Base-by-base conservation (phyloP, 2,113 vertebrate species). In the Indri indri region DNA sequence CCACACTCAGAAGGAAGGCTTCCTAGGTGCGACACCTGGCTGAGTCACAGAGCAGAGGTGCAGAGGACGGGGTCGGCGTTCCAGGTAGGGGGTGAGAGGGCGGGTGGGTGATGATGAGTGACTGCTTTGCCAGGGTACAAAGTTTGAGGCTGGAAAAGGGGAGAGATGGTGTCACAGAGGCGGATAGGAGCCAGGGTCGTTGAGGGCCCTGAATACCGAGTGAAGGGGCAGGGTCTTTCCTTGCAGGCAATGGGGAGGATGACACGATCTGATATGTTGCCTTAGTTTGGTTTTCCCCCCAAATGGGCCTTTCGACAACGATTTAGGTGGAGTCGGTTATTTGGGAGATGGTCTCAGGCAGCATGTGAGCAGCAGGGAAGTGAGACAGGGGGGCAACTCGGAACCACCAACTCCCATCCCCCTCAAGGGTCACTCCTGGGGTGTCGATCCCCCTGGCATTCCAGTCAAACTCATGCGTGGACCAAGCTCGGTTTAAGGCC, bases 281-380 rank as follows among this genome's bases (percentile, higher is more conserved):
- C 25, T 66, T 74, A 16, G 71, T 76, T 82, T 30, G 0, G 3
- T 66, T 81, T 47, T 54, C 32, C 1, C 4, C 11, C 13, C 70
- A 77, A n/a, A 70, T 34, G 88, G 74, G 23, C 50, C n/a, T 88
- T 61, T 71, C 32, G n/a, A 37, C 52, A 83, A 83, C 68, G 95
- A 84, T 47, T 77, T 63, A 70, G 32, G 77, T 30, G 63, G 61
- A 13, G 18, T 18, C 32, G 32, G 52, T 81, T 70, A 30, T 63
- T 66, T 80, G 40, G 20, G 12, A 65, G 95, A 14, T 80, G 87
- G 47, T 73, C 22, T 18, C 14, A 54, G 42, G 61, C 45, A 68
- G 45, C 57, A 40, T 47, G 3, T 45, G 40, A 84, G 71, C 59
- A 61, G 27, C 9, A 18, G 76, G 45, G 61, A 57, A 16, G 23